Evolutionary conservation across 1,140 invertebrate genomes (phyloP).

Genomic region (Zophobas atratus): DNA sequence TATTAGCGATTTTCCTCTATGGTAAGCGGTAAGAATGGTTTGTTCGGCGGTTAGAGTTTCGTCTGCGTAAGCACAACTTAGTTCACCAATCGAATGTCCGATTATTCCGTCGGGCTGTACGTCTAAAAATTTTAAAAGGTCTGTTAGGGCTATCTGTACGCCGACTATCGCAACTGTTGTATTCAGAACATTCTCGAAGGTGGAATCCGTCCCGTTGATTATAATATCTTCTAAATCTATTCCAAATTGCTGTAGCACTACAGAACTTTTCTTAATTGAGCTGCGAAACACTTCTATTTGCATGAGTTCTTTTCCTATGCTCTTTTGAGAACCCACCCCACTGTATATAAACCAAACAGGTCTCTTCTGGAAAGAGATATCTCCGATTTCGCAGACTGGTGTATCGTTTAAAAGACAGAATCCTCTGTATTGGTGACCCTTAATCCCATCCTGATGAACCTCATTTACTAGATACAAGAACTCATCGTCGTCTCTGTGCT

Average conservation of each 20-base stretch:
- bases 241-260: conserved; percentile 82
- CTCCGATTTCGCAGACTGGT: conserved; percentile 54
- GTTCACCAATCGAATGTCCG: conserved; percentile 95
- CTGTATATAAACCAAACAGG: conserved; percentile 96
- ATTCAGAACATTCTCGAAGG: conserved; percentile 87
- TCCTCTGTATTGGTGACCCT: conserved; percentile 83
- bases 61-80: conserved; percentile 96
- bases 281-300: conserved; percentile 84
- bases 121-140: conserved; percentile 84
- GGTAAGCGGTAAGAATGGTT: conserved; percentile 92
- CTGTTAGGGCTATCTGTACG: conserved; percentile 94
- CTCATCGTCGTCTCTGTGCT: conserved; percentile 79
- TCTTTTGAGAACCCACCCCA: conserved; percentile 97
- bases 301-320: conserved; percentile 92
- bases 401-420: conserved; percentile 78
- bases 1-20: conserved; percentile 89
- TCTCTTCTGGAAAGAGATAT: conserved; percentile 72
- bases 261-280: conserved; percentile 83
- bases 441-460: conserved; percentile 78
- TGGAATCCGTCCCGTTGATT: conserved; percentile 80
- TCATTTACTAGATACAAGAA: conserved; percentile 84
- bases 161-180: conserved; percentile 95
- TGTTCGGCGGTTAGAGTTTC: conserved; percentile 94
- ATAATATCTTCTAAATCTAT: conserved; percentile 89
- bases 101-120: conserved; percentile 94